phyloP scores from a whole-genome alignment of 2,888 invertebrate genomes.

The Eupithecia centaureata region DNA sequence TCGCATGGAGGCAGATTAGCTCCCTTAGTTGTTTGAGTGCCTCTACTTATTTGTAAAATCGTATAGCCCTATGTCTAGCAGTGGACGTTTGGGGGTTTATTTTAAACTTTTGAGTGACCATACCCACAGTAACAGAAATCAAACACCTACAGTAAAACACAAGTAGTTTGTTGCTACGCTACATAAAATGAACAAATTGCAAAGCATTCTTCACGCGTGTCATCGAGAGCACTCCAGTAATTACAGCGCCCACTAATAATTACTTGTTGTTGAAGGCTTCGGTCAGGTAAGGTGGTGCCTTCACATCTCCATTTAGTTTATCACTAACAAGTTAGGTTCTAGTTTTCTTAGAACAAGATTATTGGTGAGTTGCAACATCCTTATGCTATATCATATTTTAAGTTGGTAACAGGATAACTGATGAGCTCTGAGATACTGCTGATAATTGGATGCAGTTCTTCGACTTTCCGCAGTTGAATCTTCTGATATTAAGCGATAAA shows the following conservation, averaged over 20 bases:
- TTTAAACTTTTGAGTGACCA: too few species aligned
- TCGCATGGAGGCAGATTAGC: too few species aligned
- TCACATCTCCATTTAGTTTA: neutral
- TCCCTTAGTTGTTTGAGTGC: too few species aligned
- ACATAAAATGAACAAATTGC: conserved; percentile 68
- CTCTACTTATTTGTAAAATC: too few species aligned
- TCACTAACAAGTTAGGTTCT: neutral
- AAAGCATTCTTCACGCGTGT: conserved; percentile 66
- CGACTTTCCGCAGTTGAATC: neutral
- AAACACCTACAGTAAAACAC: neutral
- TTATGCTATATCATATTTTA: too few species aligned
- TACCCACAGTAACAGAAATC: too few species aligned
- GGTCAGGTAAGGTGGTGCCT: neutral
- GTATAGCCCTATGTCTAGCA: too few species aligned
- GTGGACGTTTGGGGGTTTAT: too few species aligned
- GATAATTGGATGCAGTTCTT: neutral
- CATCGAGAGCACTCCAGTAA: conserved; percentile 67
- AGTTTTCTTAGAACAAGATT: neutral
- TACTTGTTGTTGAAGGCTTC: conserved; percentile 55
- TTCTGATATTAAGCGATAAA: neutral
- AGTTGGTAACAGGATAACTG: neutral
- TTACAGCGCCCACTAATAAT: conserved; percentile 76
- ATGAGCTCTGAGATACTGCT: neutral
- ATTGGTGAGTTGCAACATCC: neutral
- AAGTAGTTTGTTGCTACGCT: conserved; percentile 11